Conservation (phyloP, 2,888 invertebrate genomes). For the Caenorhabditis sp. region DNA sequence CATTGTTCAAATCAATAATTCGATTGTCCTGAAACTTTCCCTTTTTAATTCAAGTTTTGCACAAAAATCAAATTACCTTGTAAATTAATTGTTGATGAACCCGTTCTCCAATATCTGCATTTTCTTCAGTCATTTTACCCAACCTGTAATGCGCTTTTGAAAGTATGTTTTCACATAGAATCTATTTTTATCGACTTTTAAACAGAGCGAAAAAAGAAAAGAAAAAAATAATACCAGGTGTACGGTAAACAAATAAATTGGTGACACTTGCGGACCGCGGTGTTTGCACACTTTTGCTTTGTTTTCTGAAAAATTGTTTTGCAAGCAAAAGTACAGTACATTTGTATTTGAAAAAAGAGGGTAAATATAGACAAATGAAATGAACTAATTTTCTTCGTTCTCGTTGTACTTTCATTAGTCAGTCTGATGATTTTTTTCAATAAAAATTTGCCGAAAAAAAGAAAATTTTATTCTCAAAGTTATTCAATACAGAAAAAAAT, state of each 20-base stretch:
- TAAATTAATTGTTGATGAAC: slow-evolving; percentile 57
- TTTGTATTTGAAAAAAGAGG: no score
- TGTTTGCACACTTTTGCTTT: neutral
- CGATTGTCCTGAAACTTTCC: slow-evolving; percentile 74
- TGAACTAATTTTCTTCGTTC: no score
- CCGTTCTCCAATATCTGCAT: slow-evolving; percentile 36
- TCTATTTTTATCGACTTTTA: neutral
- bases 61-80: slow-evolving; percentile 23
- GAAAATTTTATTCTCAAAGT: neutral
- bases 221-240: neutral
- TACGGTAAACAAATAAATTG: neutral
- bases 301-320: no score
- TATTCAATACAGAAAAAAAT: slow-evolving; percentile 8
- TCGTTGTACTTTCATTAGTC: no score
- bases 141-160: neutral
- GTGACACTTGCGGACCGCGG: neutral
- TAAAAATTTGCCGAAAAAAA: neutral
- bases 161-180: no score
- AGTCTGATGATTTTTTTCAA: no score
- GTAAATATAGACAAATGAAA: no score
- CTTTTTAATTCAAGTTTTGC: neutral
- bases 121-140: slow-evolving; percentile 9
- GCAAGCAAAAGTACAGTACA: no score
- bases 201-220: neutral
- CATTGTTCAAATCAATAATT: slow-evolving; percentile 78